These are phyloP conservation scores for Hydropsyche tenuis DNA, from an alignment of 1,140 invertebrate species.

Conservation along the genomic window DNA sequence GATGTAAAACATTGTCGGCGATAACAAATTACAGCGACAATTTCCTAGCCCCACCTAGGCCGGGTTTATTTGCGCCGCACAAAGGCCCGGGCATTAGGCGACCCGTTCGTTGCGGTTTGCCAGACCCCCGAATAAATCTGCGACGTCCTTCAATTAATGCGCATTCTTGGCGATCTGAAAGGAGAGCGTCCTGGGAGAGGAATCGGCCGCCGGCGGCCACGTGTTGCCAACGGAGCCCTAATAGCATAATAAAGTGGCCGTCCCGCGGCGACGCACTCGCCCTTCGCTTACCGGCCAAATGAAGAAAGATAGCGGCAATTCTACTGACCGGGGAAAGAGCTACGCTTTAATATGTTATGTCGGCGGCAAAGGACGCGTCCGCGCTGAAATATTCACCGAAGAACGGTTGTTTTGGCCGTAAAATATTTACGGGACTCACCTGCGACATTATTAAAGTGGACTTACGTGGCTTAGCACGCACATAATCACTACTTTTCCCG, in stretches of 20 bases:
- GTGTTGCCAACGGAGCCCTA: conserved; percentile 36
- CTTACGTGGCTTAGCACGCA: neutral
- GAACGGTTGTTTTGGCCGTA: conserved; percentile 31
- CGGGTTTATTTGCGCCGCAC: conserved; percentile 13
- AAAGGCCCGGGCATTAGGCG: neutral
- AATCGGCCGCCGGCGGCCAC: conserved; percentile 10
- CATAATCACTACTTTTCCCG: conserved; percentile 15
- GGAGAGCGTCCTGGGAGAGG: neutral
- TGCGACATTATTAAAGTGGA: conserved; percentile 40
- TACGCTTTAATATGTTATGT: conserved; percentile 43
- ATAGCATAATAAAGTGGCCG: conserved; percentile 49
- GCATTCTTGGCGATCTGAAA: neutral
- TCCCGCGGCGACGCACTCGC: conserved; percentile 17
- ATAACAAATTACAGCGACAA: conserved; percentile 31
- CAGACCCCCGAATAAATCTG: conserved; percentile 14
- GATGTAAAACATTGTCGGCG: conserved; percentile 31
- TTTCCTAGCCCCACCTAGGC: neutral
- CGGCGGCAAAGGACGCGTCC: neutral
- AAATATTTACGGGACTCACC: conserved; percentile 41
- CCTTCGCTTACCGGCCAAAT: conserved; percentile 33
- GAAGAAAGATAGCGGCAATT: conserved; percentile 47
- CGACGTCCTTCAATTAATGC: conserved; percentile 19
- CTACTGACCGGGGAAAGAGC: conserved; percentile 33
- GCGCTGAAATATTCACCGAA: conserved; percentile 39
- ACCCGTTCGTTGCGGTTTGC: neutral